phyloP scores from a whole-genome alignment of 2,113 vertebrate genomes.

The Atractosteus spatula region DNA sequence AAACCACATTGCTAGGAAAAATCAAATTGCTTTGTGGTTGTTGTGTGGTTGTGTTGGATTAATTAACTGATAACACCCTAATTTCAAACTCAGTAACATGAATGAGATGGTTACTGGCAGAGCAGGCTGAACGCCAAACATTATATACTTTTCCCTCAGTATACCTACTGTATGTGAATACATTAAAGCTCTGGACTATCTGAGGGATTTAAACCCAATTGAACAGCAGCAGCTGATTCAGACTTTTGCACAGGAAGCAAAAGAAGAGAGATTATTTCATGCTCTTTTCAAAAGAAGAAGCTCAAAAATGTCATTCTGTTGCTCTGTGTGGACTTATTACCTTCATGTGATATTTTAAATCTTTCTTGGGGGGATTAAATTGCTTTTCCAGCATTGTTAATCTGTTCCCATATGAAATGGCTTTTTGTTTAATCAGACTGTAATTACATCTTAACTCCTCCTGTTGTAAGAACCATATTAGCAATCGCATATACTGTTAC shows the following conservation, averaged over 20 bases:
- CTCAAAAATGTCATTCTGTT: conserved; percentile 2
- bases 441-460: conserved; percentile 31
- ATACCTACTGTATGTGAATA: neutral
- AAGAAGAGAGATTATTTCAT: neutral
- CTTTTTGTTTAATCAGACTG: conserved; percentile 32
- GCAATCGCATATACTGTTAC: conserved; percentile 16
- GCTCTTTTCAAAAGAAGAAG: neutral
- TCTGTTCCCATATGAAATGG: conserved; percentile 21
- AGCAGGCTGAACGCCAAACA: neutral
- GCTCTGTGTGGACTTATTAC: conserved; percentile 21
- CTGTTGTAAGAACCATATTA: conserved; percentile 26
- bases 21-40: too few relatives aligned
- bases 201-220: neutral
- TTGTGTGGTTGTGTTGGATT: too few relatives aligned
- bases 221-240: conserved; percentile 7
- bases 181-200: neutral
- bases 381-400: too few relatives aligned
- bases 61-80: too few relatives aligned
- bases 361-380: too few relatives aligned
- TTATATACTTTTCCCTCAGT: neutral
- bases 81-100: too few relatives aligned
- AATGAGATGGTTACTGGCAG: too few relatives aligned
- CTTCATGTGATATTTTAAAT: conserved; percentile 14
- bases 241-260: neutral
- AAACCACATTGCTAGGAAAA: too few relatives aligned